Evolutionary conservation across 1,140 invertebrate species (phyloP).

Genomic region (Heliothis virescens): DNA sequence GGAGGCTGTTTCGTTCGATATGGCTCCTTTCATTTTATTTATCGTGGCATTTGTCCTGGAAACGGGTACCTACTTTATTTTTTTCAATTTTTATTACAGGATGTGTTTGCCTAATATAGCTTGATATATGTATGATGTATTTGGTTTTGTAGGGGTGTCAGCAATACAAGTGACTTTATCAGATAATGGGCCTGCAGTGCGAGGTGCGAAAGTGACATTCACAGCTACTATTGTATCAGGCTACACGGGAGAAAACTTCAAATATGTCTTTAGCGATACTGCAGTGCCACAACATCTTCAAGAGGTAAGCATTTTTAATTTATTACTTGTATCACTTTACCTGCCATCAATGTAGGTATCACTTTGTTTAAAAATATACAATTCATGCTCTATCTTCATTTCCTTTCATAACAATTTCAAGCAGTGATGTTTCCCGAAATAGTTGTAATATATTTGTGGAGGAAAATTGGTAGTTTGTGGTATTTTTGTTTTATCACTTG

Average conservation of each 20-base stretch:
- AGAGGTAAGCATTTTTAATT: constrained; percentile 75
- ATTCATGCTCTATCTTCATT: background rate
- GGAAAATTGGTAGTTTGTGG: background rate
- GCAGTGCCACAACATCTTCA: constrained; percentile 83
- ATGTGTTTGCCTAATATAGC: background rate
- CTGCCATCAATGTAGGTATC: background rate
- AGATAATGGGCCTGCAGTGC: constrained; percentile 88
- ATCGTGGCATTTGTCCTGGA: constrained; percentile 52
- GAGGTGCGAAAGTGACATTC: constrained; percentile 89
- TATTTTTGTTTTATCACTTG: no score
- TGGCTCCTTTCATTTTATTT: constrained; percentile 54
- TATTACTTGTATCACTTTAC: background rate
- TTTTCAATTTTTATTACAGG: constrained; percentile 33
- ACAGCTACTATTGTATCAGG: constrained; percentile 87
- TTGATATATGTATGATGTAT: constrained; percentile 22
- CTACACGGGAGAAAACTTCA: constrained; percentile 72
- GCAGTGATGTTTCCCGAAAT: no score
- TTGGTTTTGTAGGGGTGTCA: constrained; percentile 61
- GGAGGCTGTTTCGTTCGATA: constrained; percentile 44
- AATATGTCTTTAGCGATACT: constrained; percentile 85
- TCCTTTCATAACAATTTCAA: background rate
- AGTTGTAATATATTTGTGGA: background rate
- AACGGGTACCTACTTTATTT: constrained; percentile 47
- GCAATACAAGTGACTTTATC: constrained; percentile 76
- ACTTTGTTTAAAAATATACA: background rate